phyloP scores from a whole-genome alignment of 2,888 invertebrate genomes.

The Microdon myrmicae region DNA sequence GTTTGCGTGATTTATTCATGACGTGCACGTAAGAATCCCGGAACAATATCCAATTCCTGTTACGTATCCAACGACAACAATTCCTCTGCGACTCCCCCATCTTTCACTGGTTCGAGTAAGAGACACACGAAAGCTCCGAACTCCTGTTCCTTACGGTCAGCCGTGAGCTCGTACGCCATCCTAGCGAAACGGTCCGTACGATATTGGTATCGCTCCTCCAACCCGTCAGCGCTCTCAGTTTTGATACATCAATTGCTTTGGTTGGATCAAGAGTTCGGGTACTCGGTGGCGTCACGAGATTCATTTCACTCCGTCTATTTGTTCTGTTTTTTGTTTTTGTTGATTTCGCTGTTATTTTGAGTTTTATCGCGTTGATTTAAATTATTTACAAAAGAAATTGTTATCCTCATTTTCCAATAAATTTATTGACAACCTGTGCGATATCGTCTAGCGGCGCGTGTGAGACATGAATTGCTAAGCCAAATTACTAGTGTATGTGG shows the following conservation, averaged over 20 bases:
- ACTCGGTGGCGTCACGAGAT: slow-evolving; percentile 40
- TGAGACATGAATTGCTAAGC: too few species aligned
- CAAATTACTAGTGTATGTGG: too few species aligned
- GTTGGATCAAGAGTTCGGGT: slow-evolving; percentile 43
- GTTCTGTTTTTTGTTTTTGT: slow-evolving; percentile 20
- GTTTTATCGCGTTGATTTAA: too few species aligned
- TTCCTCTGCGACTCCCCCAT: slow-evolving; percentile 9
- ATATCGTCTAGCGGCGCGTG: too few species aligned
- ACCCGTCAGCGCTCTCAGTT: slow-evolving; percentile 39
- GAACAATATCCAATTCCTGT: slow-evolving; percentile 21
- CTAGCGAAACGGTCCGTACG: slow-evolving; percentile 22
- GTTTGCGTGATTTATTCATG: slow-evolving; percentile 39
- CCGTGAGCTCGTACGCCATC: slow-evolving; percentile 1
- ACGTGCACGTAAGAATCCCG: slow-evolving; percentile 10
- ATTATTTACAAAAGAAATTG: too few species aligned
- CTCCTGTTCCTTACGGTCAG: slow-evolving; percentile 9
- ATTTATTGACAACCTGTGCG: too few species aligned
- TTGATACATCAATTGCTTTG: slow-evolving; percentile 48
- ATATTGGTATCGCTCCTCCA: too few species aligned
- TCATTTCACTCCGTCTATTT: slow-evolving; percentile 44
- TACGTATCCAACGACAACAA: neutral
- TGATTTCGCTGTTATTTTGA: slow-evolving; percentile 3
- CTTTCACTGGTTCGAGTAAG: too few species aligned
- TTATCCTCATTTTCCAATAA: too few species aligned
- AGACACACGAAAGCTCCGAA: too few species aligned